Percentiles rank a stretch among this genome's conserved stretches.
phyloP scores from a whole-genome alignment of 2,113 vertebrate species.

The Tauraco erythrolophus region DNA sequence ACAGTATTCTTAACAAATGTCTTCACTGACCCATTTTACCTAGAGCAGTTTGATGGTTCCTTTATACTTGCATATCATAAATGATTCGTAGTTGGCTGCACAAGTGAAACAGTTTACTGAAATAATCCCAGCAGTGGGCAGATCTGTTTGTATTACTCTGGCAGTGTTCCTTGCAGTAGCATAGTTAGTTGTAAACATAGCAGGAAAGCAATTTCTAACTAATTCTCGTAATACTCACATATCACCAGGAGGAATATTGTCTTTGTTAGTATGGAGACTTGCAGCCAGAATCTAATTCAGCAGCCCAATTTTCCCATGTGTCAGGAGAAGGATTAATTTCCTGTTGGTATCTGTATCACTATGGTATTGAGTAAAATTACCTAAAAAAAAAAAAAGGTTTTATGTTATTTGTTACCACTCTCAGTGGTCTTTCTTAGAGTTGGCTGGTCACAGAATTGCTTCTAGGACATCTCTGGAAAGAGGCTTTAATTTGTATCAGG shows the following conservation, averaged over 20 bases:
- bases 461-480: not conserved
- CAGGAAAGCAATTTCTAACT: not conserved
- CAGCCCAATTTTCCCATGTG: not conserved
- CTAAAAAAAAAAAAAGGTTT: not conserved
- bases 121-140: not conserved
- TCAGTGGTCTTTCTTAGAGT: not conserved
- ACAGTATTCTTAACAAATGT: not conserved
- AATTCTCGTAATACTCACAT: conserved; percentile 5
- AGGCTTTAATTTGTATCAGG: not conserved
- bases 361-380: not conserved
- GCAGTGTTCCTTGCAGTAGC: not conserved
- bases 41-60: not conserved
- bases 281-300: not conserved
- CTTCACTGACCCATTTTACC: not conserved
- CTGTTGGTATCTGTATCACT: not conserved
- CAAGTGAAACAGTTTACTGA: not conserved
- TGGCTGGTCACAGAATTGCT: not conserved
- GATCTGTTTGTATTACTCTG: conserved; percentile 4
- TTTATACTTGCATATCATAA: not conserved
- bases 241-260: not conserved
- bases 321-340: not conserved
- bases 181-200: not conserved
- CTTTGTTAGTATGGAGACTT: not conserved
- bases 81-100: not conserved
- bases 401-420: not conserved